Evolutionary conservation across 2,888 invertebrate genomes (phyloP), one percentile per base, ranked within the genome.

Genomic region (Dynastes maya): DNA sequence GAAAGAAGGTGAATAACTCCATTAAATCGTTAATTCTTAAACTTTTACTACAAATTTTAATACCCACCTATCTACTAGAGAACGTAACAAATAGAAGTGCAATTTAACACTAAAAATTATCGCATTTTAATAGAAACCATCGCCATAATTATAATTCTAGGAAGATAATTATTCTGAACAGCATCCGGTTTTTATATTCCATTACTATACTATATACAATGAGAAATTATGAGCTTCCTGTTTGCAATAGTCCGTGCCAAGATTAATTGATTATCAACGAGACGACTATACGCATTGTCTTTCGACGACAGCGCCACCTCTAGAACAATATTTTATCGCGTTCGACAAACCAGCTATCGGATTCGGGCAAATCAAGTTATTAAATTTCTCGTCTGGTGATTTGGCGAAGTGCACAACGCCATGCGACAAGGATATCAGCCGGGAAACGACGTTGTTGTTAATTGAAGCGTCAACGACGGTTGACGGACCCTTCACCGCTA

Each of bases 141-240:
- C 4, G 27, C 49, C 16, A 27, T 74, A 74, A 74, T 74, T 74
- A 74, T 74, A 74, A 74, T 74, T 74, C 72, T 40, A 74, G 27
- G 58, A 61, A 61, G 40, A 61, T 61, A 74, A 74, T 74, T 74
- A 74, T 74, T 22, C 61, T 45, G 5, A 74, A 45, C 61, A 74
- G 72, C 72, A 61, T 63, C 72, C 72, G 72, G 72, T 74, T 74
- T 74, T 74, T 61, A 74, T 74, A 61, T 74, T 74, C 72, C 22
- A 74, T 63, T 74, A 51, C 51, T 51, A 37, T 37, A 63, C 45
- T 55, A 37, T 55, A 71, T 74, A 74, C 72, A 74, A 74, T 74
- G 45, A 74, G 61, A 61, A 74, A 61, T 74, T 74, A 74, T 61
- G 58, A 27, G 61, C 61, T 74, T 74, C 72, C 72, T 74, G 72